Base-by-base conservation (phyloP, 2,113 vertebrate genomes). In the Psilopogon haemacephalus region DNA sequence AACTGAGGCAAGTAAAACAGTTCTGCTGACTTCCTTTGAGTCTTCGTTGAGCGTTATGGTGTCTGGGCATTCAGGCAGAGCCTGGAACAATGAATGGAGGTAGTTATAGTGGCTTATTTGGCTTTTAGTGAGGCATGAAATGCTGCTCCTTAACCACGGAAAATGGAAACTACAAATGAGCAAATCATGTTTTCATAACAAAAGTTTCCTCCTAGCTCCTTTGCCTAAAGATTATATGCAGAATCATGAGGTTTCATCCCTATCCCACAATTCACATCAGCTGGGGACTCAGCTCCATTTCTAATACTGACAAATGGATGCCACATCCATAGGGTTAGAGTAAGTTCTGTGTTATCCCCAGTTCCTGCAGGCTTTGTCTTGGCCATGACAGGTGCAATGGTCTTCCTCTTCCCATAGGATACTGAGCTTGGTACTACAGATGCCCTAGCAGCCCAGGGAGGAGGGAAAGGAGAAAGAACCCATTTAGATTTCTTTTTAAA, bases 401-500 rank as follows among this genome's bases (percentile, higher is more conserved):
- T 37, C 38, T 84, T 59, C 40, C 35, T 76, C 46, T 37, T 74
- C 37, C 23, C 52, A 84, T 11, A 52, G 40, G 20, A 58, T 58
- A 44, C 54, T 37, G 70, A 69, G 73, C 28, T 30, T 74, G 35
- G 21, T 78, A 72, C 37, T 30, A 65, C 11, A 20, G 26, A 27
- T 30, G 19, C 23, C 24, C 23, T 59, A 32, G 48, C 5, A 44
- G 32, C 18, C 30, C 68, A 65, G 13, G 15, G 67, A 40, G 38
- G 73, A 92, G 95, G 72, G 59, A 55, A 74, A 67, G 6, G 38
- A 72, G 75, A 93, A 96, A 86, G 23, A 40, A 85, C 91, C 85
- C 42, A 60, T 82, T 77, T 46, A 58, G 82, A 81, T 84, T 93
- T 90, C 32, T 93, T 97, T 96, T 86, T 84, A 96, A 97, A 96